Conservation (phyloP, 2,888 invertebrate species). For the Camptogramma bilineatum region DNA sequence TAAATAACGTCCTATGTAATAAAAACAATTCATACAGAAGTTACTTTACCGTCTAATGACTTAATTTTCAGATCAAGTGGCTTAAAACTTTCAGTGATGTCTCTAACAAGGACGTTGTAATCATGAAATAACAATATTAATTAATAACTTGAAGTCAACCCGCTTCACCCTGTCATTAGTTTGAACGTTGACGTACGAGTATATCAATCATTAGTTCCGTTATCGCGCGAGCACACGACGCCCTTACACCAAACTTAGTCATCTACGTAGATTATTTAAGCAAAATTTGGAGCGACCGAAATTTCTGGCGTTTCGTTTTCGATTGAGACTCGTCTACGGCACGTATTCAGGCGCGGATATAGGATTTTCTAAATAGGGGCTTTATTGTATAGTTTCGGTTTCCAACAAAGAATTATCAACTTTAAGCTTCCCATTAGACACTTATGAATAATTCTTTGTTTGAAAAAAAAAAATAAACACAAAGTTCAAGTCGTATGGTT, state of each 20-base stretch:
- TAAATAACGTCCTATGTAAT: too few relatives aligned
- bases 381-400: not conserved
- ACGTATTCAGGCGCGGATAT: not conserved
- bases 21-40: too few relatives aligned
- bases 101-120: slow-evolving; percentile 12
- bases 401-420: too few relatives aligned
- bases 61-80: slow-evolving; percentile 4
- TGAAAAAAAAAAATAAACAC: not conserved
- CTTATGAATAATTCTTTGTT: not conserved
- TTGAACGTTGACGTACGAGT: slow-evolving; percentile 76
- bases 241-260: slow-evolving; percentile 65
- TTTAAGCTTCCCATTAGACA: not conserved
- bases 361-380: not conserved
- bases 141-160: slow-evolving; percentile 84
- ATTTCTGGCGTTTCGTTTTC: slow-evolving; percentile 7
- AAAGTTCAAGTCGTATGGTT: not conserved
- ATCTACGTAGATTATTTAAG: slow-evolving; percentile 62
- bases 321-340: slow-evolving; percentile 14
- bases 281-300: slow-evolving; percentile 45
- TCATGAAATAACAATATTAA: slow-evolving; percentile 76
- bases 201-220: slow-evolving; percentile 82
- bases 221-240: slow-evolving; percentile 74
- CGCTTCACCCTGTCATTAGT: slow-evolving; percentile 81
- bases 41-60: too few relatives aligned
- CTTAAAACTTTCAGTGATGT: slow-evolving; percentile 17